Evolutionary conservation across 2,888 invertebrate species (phyloP).

Genomic region (Tenthredo livida): DNA sequence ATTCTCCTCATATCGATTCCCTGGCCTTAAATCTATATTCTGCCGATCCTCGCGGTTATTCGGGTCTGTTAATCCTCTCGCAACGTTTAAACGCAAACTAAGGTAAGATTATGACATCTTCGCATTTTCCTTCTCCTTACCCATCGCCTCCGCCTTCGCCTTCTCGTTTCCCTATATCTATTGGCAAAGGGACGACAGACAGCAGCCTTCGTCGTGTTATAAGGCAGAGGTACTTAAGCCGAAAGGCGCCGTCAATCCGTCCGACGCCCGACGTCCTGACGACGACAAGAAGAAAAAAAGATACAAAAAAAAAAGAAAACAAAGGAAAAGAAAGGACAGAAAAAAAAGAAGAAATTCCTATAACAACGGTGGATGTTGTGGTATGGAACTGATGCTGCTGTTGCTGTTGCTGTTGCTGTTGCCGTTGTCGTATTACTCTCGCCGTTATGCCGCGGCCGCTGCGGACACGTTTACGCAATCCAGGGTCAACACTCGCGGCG

Average conservation of each 20-base stretch:
- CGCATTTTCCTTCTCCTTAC: background rate
- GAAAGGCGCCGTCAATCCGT: slow-evolving; percentile 42
- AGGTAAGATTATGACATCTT: background rate
- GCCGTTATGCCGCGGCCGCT: background rate
- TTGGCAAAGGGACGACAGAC: background rate
- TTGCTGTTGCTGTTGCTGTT: background rate
- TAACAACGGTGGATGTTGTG: background rate
- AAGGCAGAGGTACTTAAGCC: slow-evolving; percentile 13
- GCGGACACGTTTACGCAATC: slow-evolving; percentile 63
- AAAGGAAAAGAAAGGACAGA: background rate
- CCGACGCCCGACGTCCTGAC: slow-evolving; percentile 33
- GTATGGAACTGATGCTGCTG: background rate
- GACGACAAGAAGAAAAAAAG: background rate
- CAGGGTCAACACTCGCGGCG: slow-evolving; percentile 68
- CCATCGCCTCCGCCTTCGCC: background rate
- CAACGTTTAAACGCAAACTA: background rate
- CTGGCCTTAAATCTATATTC: background rate
- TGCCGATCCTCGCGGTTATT: background rate
- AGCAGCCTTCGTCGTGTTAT: background rate
- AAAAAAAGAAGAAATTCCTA: background rate
- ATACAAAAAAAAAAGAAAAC: background rate
- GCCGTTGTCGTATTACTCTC: background rate
- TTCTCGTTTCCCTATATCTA: background rate
- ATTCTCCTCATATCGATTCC: background rate
- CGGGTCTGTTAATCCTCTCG: background rate